These are phyloP conservation scores for Macrosiphum euphorbiae DNA, from an alignment of 2,888 invertebrate species.

Conservation along the genomic window DNA sequence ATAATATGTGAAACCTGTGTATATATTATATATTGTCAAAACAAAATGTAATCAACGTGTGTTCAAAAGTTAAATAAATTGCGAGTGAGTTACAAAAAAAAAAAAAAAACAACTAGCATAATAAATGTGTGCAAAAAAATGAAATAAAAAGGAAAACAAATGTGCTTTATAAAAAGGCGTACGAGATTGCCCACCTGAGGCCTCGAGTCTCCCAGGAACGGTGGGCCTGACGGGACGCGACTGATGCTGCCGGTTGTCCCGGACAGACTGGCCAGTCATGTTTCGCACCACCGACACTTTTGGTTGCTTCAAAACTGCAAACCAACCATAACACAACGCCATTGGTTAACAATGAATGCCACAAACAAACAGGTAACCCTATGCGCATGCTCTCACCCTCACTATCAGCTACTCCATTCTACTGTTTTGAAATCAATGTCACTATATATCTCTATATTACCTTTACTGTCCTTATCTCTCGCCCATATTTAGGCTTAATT, in stretches of 20 bases:
- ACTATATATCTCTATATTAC: not conserved
- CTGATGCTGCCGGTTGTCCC: slow-evolving; percentile 63
- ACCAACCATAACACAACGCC: slow-evolving; percentile 51
- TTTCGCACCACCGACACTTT: slow-evolving; percentile 58
- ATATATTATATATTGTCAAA: not conserved
- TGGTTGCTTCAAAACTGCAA: slow-evolving; percentile 52
- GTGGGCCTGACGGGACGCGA: slow-evolving; percentile 59
- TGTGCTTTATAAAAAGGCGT: slow-evolving; percentile 36
- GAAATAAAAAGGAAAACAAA: slow-evolving; percentile 1
- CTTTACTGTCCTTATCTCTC: not conserved
- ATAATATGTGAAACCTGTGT: not conserved
- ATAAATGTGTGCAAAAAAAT: slow-evolving; percentile 55
- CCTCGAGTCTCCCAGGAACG: slow-evolving; percentile 59
- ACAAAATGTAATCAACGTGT: slow-evolving; percentile 21
- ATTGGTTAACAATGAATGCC: slow-evolving; percentile 5
- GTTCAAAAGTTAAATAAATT: slow-evolving; percentile 21
- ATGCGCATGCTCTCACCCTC: not conserved
- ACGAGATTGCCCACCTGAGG: slow-evolving; percentile 62
- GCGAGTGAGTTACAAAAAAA: slow-evolving; percentile 34
- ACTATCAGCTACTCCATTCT: not conserved
- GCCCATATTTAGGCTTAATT: not conserved
- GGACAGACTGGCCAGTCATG: slow-evolving; percentile 58
- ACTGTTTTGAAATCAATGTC: not conserved
- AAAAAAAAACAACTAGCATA: slow-evolving; percentile 38
- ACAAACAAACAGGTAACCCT: not conserved